These are phyloP conservation scores for Gallinago paraguaiae DNA, from an alignment of 2,113 vertebrate genomes.

Conservation along the genomic window DNA sequence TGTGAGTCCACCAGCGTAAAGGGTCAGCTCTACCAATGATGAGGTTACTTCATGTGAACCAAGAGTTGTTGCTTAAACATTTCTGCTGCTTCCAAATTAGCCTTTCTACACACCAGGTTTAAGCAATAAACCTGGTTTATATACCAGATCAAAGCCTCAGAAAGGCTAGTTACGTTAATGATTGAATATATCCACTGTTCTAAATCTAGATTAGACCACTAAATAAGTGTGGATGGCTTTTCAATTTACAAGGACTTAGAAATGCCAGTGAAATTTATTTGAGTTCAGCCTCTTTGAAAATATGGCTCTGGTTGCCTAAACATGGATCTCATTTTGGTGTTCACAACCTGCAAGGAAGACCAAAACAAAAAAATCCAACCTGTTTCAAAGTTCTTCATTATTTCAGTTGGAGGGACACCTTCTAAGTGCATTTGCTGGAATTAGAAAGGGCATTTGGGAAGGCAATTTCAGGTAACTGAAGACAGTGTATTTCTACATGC, in stretches of 20 bases:
- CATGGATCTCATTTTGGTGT: not conserved
- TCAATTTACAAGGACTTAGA: not conserved
- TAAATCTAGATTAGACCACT: not conserved
- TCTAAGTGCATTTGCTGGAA: not conserved
- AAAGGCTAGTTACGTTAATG: not conserved
- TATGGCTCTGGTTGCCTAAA: not conserved
- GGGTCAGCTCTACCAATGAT: not conserved
- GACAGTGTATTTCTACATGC: not conserved
- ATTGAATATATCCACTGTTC: not conserved
- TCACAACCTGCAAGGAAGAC: not conserved
- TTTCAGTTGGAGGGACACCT: not conserved
- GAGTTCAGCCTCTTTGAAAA: not conserved
- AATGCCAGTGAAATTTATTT: not conserved
- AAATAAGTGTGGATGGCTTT: not conserved
- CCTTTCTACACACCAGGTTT: not conserved
- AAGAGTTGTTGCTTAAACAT: not conserved
- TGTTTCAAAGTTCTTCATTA: not conserved
- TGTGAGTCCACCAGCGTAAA: not conserved
- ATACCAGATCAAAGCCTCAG: not conserved
- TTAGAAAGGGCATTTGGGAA: not conserved
- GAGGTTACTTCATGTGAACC: not conserved
- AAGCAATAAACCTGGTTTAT: not conserved
- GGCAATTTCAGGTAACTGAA: not conserved
- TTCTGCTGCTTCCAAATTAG: not conserved
- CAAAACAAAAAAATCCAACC: not conserved